Evolutionary conservation across 2,888 invertebrate species (phyloP), one percentile per base, ranked within the genome.

Genomic region (Vanessa cardui): DNA sequence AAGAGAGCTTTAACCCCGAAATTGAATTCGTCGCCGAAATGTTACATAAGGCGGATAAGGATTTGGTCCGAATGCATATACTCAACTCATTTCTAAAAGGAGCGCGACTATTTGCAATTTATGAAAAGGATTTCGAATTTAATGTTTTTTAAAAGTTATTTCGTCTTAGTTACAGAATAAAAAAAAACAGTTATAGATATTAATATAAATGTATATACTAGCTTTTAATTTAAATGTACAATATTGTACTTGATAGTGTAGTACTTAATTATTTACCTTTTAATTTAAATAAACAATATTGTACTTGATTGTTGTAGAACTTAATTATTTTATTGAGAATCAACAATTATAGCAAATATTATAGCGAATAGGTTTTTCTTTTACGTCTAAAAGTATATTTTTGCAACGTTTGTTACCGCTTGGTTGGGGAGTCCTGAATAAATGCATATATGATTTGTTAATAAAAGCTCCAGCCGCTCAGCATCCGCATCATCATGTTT

Each of bases 361-460:
- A 39, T 39, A 0, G 0, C 39, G 9, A 9, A 9, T 39, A 39
- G 39, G 39, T 12, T 39, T 39, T 39, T 39, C 39, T 39, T 12
- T 39, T 39, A 39, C 3, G 39, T 39, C 12, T 39, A 2, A 39
- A 39, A 39, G 12, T 39, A 39, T 39, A 12, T 50, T 20, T 12
- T 15, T 9, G 26, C 15, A 50, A 21, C 15, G 8, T 54, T 31
- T 54, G 16, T 31, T 54, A 31, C 31, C 31, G 7, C 20, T 26
- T 33, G n/a, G n/a, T 2, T n/a, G 16, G n/a, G n/a, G 73, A 78
- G 81, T 77, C 80, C 81, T 82, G 89, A 83, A 90, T 90, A 89
- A 85, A 89, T 90, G 87, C 89, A 90, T 90, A 85, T 83, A 83
- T 87, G 84, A 90, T 31, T 88, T 82, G 83, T 83, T 89, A 88